Base-by-base conservation (phyloP, 2,797 vertebrate species). In the Sarcoramphus papa region DNA sequence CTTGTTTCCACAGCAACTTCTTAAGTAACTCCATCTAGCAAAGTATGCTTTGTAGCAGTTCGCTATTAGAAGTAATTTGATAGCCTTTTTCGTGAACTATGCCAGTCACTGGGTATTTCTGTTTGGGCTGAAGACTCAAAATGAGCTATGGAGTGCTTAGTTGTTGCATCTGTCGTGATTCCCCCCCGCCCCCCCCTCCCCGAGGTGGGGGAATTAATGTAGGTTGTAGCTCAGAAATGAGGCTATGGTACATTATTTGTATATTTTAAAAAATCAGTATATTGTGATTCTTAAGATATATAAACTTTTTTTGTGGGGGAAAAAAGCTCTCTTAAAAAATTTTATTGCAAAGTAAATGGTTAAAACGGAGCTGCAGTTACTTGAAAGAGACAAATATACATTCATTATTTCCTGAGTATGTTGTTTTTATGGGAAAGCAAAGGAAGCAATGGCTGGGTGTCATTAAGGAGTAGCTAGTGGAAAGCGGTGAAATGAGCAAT, bases 301-400 rank as follows among this genome's bases (percentile, higher is more conserved):
- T 12, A 64, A 22, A 25, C 31, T 13, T 64, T 24, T 40, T 63
- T 51, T 17, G 4, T 2, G 2, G 22, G 14, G 12, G 1, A 8
- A 68, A 11, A 16, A 2, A 37, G 7, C 7, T 86, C 76, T 95
- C 91, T 97, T 96, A 74, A 97, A 95, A 83, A 85, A 78, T 60
- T 95, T 94, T 96, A 95, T 97, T 95, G 92, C 93, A 82, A 95
- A 94, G 84, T 95, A 74, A 96, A 85, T 79, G 63, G 93, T 82
- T 97, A 95, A 96, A 97, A 76, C 0, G 22, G 86, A 92, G 79
- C 92, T 92, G 87, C 85, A 94, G 87, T 96, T 97, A 95, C 96
- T 92, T 97, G 95, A 97, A 95, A 97, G 97, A 97, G 93, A 96
- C 92, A 96, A 68, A 97, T 91, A 92, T 85, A 88, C 89, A 90